phyloP scores from a whole-genome alignment of 2,888 invertebrate genomes.

The Halictus ligatus region DNA sequence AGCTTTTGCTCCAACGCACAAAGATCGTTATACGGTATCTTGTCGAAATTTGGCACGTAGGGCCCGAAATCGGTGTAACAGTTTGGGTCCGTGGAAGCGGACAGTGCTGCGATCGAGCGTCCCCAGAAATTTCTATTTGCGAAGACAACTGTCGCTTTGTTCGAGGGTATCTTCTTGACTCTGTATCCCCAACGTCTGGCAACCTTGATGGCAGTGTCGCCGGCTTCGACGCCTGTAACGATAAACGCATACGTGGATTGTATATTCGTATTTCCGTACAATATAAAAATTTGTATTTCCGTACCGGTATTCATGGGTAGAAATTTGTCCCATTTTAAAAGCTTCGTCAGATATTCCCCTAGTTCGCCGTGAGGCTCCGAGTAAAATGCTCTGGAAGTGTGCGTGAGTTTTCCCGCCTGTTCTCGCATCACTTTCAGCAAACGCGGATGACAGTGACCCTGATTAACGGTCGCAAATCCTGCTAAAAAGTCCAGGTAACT shows the following conservation, averaged over 20 bases:
- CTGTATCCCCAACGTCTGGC: constrained; percentile 93
- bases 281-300: background rate
- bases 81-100: constrained; percentile 90
- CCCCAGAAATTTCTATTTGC: constrained; percentile 94
- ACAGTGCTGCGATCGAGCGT: constrained; percentile 91
- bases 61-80: constrained; percentile 91
- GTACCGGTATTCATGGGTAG: constrained; percentile 93
- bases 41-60: constrained; percentile 91
- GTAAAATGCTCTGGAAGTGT: constrained; percentile 92
- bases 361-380: constrained; percentile 90
- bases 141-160: constrained; percentile 90
- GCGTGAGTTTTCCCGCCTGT: constrained; percentile 87
- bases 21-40: constrained; percentile 91
- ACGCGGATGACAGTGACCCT: constrained; percentile 92
- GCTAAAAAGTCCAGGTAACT: constrained; percentile 92
- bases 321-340: constrained; percentile 91
- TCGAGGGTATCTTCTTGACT: constrained; percentile 89
- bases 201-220: constrained; percentile 92
- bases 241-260: background rate
- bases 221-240: constrained; percentile 90
- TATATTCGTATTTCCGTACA: constrained; percentile 64
- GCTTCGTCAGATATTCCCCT: constrained; percentile 89
- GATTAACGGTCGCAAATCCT: constrained; percentile 93
- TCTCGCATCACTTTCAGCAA: constrained; percentile 87
- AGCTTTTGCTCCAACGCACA: constrained; percentile 87